Percentiles rank a stretch among this genome's conserved stretches.
These are phyloP conservation scores for Phaethon lepturus DNA, from an alignment of 2,113 vertebrate genomes.

Conservation along the genomic window DNA sequence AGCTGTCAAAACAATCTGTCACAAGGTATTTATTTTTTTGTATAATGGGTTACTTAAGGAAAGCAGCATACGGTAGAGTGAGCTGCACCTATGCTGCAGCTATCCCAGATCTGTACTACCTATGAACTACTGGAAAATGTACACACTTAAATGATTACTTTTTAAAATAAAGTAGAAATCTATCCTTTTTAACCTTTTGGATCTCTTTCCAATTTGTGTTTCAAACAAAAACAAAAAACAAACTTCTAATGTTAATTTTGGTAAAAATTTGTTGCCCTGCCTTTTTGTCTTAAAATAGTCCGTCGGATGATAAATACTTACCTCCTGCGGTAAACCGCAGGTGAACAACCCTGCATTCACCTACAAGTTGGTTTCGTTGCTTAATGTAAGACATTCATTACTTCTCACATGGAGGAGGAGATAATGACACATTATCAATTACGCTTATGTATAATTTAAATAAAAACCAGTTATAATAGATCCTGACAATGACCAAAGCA, in stretches of 20 bases:
- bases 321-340: neutral
- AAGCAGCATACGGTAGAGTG: conserved; percentile 66
- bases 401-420: neutral
- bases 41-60: conserved; percentile 80
- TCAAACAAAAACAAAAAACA: neutral
- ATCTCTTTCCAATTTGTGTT: neutral
- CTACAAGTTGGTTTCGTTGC: conserved; percentile 11
- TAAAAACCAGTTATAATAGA: neutral
- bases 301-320: neutral
- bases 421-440: conserved; percentile 16
- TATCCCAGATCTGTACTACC: neutral
- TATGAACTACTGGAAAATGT: conserved; percentile 4
- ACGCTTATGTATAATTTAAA: conserved; percentile 37
- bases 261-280: neutral
- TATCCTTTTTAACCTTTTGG: neutral
- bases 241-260: neutral
- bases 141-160: neutral
- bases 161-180: neutral
- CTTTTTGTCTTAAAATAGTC: neutral
- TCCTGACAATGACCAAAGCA: neutral
- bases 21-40: conserved; percentile 77
- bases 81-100: conserved; percentile 53
- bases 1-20: conserved; percentile 83
- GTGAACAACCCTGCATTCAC: neutral
- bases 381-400: conserved; percentile 45